Evolutionary conservation across 2,888 invertebrate genomes (phyloP), one percentile per base, ranked within the genome.

Genomic region (Drosophila paranaensis): DNA sequence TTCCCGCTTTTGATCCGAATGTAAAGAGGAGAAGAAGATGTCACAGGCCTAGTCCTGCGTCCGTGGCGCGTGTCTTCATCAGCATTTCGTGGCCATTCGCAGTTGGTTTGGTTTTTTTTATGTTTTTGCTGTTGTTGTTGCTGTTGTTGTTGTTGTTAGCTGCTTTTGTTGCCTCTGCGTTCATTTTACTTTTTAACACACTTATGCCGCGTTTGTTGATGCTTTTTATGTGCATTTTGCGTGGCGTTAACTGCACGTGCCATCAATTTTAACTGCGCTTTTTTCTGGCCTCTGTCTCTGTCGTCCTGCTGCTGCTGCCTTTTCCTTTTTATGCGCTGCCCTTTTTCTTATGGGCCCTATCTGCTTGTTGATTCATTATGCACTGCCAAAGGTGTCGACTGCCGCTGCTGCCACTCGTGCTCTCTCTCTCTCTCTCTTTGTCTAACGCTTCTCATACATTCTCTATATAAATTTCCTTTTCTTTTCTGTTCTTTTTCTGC

Each of bases 231-330:
- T 86, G 81, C 81, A 83, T 81, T 83, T 81, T 78, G 80, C 77
- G 81, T 79, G 87, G 81, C 79, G 79, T 86, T 83, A 81, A 86
- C 87, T 84, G 84, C 87, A 87, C 84, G 86, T 81, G 71, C 83
- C 83, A 79, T 77, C 81, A 83, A 81, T 86, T 86, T 80, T 80
- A 77, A 86, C 83, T 81, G 83, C 79, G 79, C 87, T 83, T 83
- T 77, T 73, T 66, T 50, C 48, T 48, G 30, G 5, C 48, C 5
- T 16, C 30, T 50, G 6, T 11, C 30, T 50, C 48, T 45, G 57
- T 58, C 43, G 8, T 33, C 30, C 30, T 33, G 30, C 46, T 57
- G 39, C 45, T 16, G 16, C 33, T 48, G 13, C 11, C 9, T 10
- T 25, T 30, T 25, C 60, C 53, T 60, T 68, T 66, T 64, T 74